phyloP scores from a whole-genome alignment of 2,113 vertebrate genomes.

The Felis chaus region DNA sequence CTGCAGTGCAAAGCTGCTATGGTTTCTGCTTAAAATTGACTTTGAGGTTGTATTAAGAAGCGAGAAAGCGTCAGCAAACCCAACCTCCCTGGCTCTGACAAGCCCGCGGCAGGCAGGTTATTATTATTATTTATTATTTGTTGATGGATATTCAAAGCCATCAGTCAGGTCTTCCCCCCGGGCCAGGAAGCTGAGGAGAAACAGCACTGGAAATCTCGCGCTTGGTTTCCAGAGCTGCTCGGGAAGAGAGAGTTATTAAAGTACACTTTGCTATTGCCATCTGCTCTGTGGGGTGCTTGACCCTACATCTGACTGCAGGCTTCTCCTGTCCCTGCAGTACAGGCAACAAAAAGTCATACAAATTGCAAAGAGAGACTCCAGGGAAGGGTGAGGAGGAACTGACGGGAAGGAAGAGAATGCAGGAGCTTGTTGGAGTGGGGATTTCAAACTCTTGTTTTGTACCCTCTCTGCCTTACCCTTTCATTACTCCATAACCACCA shows the following conservation, averaged over 20 bases:
- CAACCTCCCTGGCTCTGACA: background rate
- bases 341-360: slow-evolving; percentile 53
- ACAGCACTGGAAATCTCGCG: background rate
- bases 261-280: slow-evolving; percentile 50
- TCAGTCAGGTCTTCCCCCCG: slow-evolving; percentile 62
- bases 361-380: slow-evolving; percentile 56
- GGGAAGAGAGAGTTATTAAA: slow-evolving; percentile 68
- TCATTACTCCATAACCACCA: background rate
- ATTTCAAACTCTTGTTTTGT: background rate
- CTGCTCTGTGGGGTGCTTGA: slow-evolving; percentile 59
- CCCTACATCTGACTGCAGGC: slow-evolving; percentile 68
- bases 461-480: background rate
- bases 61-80: background rate
- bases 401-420: background rate
- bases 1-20: background rate
- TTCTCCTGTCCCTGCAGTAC: slow-evolving; percentile 48
- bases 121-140: slow-evolving; percentile 80
- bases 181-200: slow-evolving; percentile 55
- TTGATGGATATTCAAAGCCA: slow-evolving; percentile 76
- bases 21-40: slow-evolving; percentile 39
- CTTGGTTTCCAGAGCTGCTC: slow-evolving; percentile 28
- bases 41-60: slow-evolving; percentile 58
- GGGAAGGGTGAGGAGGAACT: background rate
- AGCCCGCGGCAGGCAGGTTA: slow-evolving; percentile 52
- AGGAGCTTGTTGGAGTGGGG: background rate